Evolutionary conservation across 2,113 vertebrate species (phyloP).

Genomic region (Pseudopipra pipra): DNA sequence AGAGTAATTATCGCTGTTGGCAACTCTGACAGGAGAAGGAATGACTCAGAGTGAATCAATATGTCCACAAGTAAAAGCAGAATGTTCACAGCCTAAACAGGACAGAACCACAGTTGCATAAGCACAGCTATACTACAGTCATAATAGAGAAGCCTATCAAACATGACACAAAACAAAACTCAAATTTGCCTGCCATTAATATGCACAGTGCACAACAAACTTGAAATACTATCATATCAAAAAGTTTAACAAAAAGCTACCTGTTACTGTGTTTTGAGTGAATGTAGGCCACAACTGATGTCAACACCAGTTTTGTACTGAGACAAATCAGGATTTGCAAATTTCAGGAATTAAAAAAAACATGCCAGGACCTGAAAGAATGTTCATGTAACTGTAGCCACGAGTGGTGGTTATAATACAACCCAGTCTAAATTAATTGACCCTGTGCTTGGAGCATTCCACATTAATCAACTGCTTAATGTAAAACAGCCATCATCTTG

Average conservation of each 20-base stretch:
- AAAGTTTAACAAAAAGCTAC: not conserved
- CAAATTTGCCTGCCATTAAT: not conserved
- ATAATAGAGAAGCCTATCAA: not conserved
- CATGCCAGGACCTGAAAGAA: not conserved
- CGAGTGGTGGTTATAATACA: not conserved
- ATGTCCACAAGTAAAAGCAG: conserved; percentile 27
- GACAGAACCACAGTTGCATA: not conserved
- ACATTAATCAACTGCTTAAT: not conserved
- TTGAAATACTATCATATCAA: not conserved
- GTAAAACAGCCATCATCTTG: not conserved
- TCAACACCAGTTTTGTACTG: not conserved
- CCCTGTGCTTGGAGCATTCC: not conserved
- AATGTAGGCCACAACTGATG: not conserved
- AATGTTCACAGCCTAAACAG: conserved; percentile 21
- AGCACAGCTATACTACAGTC: not conserved
- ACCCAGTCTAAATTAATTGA: not conserved
- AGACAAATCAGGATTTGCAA: not conserved
- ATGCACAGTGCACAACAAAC: not conserved
- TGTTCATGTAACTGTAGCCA: not conserved
- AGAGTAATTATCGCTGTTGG: not conserved
- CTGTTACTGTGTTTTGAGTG: not conserved
- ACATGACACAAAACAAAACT: not conserved
- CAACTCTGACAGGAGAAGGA: conserved; percentile 27
- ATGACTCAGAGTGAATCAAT: conserved; percentile 48
- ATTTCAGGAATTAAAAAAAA: not conserved